These are phyloP conservation scores for Mimachlamys varia DNA, from an alignment of 2,888 invertebrate species.

Conservation along the genomic window DNA sequence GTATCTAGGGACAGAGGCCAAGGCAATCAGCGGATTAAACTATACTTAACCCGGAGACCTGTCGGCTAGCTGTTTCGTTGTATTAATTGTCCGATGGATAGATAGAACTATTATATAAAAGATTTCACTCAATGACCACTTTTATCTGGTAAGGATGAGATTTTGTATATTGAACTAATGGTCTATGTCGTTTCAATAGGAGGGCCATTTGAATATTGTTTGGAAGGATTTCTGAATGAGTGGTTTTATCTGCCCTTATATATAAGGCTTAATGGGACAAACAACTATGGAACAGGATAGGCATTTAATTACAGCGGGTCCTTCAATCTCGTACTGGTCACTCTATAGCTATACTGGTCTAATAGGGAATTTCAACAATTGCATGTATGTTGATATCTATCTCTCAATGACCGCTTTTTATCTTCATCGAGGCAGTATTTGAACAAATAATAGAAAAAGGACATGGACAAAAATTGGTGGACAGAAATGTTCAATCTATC, in stretches of 20 bases:
- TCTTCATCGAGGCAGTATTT: not conserved
- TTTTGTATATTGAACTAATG: not conserved
- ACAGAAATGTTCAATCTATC: not conserved
- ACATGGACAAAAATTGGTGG: not conserved
- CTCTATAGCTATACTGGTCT: not conserved
- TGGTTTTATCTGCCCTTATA: not conserved
- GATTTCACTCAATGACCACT: slow-evolving; percentile 16
- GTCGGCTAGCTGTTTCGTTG: not conserved
- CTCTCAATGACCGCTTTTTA: not conserved
- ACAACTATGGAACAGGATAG: not conserved
- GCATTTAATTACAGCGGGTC: not conserved
- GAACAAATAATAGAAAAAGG: not conserved
- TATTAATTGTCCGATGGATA: not conserved
- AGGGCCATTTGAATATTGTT: not conserved
- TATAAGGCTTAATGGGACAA: not conserved
- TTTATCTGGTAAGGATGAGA: not conserved
- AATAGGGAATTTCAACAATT: slow-evolving; percentile 16
- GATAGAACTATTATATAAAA: not conserved
- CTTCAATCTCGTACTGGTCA: not conserved
- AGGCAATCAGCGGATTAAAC: not conserved
- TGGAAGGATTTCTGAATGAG: slow-evolving; percentile 9
- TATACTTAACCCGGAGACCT: not conserved
- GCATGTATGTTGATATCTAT: not conserved
- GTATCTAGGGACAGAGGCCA: not conserved
- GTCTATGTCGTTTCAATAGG: not conserved